These are phyloP conservation scores for Melanotaenia trifasciata DNA, from an alignment of 2,797 vertebrate species.

Conservation along the genomic window DNA sequence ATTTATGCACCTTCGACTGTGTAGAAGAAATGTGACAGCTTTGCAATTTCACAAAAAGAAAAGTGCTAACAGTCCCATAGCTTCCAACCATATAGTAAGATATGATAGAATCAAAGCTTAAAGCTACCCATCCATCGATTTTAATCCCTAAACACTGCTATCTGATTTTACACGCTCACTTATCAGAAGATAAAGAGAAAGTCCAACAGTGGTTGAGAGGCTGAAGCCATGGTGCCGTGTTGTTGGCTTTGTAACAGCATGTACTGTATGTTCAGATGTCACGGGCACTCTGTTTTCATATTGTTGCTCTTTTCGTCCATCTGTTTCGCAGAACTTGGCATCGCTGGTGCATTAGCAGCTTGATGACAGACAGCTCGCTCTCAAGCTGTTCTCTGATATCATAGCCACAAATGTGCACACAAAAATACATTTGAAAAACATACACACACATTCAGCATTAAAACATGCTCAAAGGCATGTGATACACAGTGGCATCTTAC, in stretches of 20 bases:
- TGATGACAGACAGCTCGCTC: constrained; percentile 69
- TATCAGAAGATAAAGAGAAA: constrained; percentile 38
- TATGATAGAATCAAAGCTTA: neutral
- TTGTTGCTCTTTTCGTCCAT: constrained; percentile 72
- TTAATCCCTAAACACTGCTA: constrained; percentile 2
- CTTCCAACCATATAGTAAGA: neutral
- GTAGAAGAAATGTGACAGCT: too few relatives aligned
- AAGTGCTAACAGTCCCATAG: neutral
- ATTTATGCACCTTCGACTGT: too few relatives aligned
- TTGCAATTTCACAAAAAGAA: neutral
- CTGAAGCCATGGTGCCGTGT: constrained; percentile 35
- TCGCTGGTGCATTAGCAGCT: constrained; percentile 51
- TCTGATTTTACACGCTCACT: constrained; percentile 15
- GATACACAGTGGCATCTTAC: constrained; percentile 20
- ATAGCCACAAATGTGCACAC: constrained; percentile 61
- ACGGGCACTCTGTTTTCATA: constrained; percentile 55
- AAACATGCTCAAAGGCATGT: constrained; percentile 37
- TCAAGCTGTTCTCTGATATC: constrained; percentile 62
- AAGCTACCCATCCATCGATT: neutral
- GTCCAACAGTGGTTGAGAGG: constrained; percentile 37
- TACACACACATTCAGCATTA: constrained; percentile 28
- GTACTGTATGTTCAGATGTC: constrained; percentile 61
- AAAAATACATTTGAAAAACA: constrained; percentile 32
- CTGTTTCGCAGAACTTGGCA: constrained; percentile 74
- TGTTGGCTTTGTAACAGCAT: constrained; percentile 52